Evolutionary conservation across 2,888 invertebrate species (phyloP).

Genomic region (Nomada ruficornis): DNA sequence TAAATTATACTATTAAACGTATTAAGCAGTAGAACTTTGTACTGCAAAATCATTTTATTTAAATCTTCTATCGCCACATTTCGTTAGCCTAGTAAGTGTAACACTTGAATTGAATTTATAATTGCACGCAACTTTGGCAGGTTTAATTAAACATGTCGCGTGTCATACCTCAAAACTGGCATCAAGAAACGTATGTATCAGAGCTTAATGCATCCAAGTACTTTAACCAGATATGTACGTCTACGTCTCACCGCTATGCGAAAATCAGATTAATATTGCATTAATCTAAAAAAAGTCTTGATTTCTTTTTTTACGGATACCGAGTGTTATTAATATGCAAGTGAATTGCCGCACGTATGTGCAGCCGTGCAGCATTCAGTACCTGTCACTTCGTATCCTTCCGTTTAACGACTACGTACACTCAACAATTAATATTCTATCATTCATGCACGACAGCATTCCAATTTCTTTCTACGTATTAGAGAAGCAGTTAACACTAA

Average conservation of each 20-base stretch:
- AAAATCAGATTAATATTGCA: slow-evolving; percentile 43
- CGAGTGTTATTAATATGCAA: slow-evolving; percentile 36
- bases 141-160: slow-evolving; percentile 26
- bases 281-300: slow-evolving; percentile 21
- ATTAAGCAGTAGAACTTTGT: too few relatives aligned
- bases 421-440: not conserved
- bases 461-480: not conserved
- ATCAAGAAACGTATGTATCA: slow-evolving; percentile 18
- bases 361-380: slow-evolving; percentile 22
- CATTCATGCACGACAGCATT: not conserved
- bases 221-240: slow-evolving; percentile 13
- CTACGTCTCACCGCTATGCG: not conserved
- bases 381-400: not conserved
- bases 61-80: too few relatives aligned
- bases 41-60: not conserved
- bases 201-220: slow-evolving; percentile 13
- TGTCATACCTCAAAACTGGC: slow-evolving; percentile 20
- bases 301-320: slow-evolving; percentile 11
- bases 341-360: slow-evolving; percentile 5
- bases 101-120: not conserved
- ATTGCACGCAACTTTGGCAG: not conserved
- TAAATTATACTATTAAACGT: too few relatives aligned
- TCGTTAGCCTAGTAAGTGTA: not conserved
- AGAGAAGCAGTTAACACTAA: too few relatives aligned
- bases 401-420: not conserved